Conservation (phyloP, 2,113 vertebrate species). For the Camelus dromedarius region DNA sequence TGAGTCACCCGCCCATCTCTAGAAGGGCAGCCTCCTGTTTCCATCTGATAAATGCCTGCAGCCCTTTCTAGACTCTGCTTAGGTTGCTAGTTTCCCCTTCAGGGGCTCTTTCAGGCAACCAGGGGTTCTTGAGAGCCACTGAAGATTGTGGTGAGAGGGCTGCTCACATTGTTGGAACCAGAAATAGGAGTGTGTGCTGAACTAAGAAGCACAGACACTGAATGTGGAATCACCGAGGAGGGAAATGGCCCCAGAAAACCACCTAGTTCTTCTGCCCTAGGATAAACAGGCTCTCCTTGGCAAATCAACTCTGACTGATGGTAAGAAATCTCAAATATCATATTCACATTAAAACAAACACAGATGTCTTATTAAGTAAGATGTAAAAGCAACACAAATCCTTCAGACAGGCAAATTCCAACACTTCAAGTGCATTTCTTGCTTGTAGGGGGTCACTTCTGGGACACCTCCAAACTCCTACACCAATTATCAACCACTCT, state of each 20-base stretch:
- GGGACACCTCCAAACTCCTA: neutral
- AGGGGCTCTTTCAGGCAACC: neutral
- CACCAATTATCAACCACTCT: neutral
- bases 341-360: conserved; percentile 36
- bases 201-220: neutral
- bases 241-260: neutral
- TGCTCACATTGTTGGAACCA: neutral
- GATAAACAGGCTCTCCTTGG: neutral
- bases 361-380: neutral
- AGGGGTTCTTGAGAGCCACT: neutral
- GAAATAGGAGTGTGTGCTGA: neutral
- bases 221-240: neutral
- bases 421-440: neutral
- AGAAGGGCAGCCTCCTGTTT: neutral
- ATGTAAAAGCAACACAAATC: neutral
- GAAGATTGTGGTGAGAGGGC: neutral
- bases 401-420: neutral
- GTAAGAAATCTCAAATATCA: neutral
- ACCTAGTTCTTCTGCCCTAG: neutral
- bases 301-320: neutral
- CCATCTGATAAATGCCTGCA: neutral
- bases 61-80: neutral
- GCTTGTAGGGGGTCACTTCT: neutral
- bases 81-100: neutral
- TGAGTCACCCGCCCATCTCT: neutral